Base-by-base conservation (phyloP, 2,113 vertebrate genomes). In the Amphiprion percula region DNA sequence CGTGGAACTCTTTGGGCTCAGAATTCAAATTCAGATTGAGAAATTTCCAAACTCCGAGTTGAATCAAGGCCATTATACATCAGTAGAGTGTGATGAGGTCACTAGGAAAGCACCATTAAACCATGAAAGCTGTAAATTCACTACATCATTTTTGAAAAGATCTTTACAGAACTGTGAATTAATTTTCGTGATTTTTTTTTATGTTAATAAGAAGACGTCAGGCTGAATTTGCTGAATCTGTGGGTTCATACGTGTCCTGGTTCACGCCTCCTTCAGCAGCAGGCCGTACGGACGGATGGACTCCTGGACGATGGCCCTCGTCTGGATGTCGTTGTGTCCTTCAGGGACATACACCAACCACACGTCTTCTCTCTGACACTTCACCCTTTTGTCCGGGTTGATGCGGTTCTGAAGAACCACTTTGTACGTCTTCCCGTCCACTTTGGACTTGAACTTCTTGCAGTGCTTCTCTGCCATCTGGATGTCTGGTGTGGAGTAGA, bases 381-480 rank as follows among this genome's bases (percentile, higher is more conserved):
- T 1, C n/a, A 1, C 0, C 49, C 93, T 87, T 21, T 72, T 82
- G 3, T 30, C 0, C 0, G 89, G 91, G 76, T 93, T 94, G 77
- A 94, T 90, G 46, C 92, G 82, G 85, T 94, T 95, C 91, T 94
- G 94, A 14, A 95, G 88, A 41, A 93, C 47, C 61, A 90, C 90
- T 19, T 86, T 72, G 83, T 92, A 93, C 0, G 1, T 89, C 71
- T 91, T 92, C 5, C 87, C 88, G 9, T 84, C 89, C 67, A 37
- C 82, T 23, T 77, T 44, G 61, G 92, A 93, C 61, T 37, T 92
- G 83, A 94, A 95, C 1, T 0, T 80, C 62, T 66, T 91, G 86
- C 80, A 81, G 77, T 87, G 85, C 5, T n/a, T 26, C 44, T 84
- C 44, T 0, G 93, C 91, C 1, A 74, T 30, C 10, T 50, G 19